Conservation (phyloP, 2,888 invertebrate species). For the Andrena hattorfiana region DNA sequence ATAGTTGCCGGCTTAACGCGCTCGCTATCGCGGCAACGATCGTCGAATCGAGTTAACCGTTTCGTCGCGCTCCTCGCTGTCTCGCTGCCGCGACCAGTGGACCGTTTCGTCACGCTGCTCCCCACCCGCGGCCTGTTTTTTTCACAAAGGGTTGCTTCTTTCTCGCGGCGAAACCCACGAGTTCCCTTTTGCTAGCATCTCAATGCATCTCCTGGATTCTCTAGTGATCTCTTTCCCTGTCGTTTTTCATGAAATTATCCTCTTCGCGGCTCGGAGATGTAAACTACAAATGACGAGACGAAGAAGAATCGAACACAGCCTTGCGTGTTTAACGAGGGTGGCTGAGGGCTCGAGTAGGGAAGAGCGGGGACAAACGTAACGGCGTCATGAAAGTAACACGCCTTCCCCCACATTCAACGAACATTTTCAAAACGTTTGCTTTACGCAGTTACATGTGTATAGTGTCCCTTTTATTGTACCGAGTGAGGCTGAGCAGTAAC, state of each 20-base stretch:
- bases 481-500: no score
- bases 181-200: no score
- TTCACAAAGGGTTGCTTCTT: not conserved
- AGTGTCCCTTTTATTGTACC: no score
- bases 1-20: slow-evolving; percentile 73
- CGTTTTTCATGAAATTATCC: not conserved
- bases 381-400: no score
- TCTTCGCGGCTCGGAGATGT: not conserved
- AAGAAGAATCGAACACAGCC: not conserved
- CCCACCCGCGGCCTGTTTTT: slow-evolving; percentile 16
- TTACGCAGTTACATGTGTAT: no score
- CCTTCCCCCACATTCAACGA: no score
- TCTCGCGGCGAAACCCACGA: not conserved
- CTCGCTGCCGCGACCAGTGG: slow-evolving; percentile 29
- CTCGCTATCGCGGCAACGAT: slow-evolving; percentile 75
- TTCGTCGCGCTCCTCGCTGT: slow-evolving; percentile 56
- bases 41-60: slow-evolving; percentile 76
- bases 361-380: no score
- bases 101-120: slow-evolving; percentile 5
- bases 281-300: not conserved
- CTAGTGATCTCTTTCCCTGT: no score
- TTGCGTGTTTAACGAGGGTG: not conserved
- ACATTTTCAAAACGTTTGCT: no score
- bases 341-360: not conserved
- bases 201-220: no score